These are phyloP conservation scores for Calonectris borealis DNA, from an alignment of 2,113 vertebrate genomes.

Conservation along the genomic window DNA sequence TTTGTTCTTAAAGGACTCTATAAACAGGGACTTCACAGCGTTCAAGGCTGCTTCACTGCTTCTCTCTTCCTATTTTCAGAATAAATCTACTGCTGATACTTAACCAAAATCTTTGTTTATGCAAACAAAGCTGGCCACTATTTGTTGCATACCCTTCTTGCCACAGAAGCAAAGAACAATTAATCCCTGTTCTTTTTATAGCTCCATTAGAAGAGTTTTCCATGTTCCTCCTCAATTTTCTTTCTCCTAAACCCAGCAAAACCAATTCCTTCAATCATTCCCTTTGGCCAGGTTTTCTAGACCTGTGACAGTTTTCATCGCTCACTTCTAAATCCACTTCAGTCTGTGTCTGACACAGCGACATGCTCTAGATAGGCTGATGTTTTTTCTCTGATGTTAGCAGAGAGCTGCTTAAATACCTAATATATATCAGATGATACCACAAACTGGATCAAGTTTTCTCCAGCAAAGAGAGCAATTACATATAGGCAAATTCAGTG, in stretches of 20 bases:
- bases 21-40: not conserved
- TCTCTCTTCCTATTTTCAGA: not conserved
- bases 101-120: conserved; percentile 13
- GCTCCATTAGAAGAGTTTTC: not conserved
- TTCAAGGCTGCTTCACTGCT: not conserved
- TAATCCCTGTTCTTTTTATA: not conserved
- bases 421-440: not conserved
- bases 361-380: not conserved
- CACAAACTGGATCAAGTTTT: not conserved
- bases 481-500: not conserved
- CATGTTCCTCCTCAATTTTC: not conserved
- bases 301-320: not conserved
- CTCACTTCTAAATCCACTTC: not conserved
- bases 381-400: not conserved
- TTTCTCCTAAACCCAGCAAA: not conserved
- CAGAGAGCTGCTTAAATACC: not conserved
- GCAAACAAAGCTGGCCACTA: not conserved
- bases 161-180: not conserved
- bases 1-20: not conserved
- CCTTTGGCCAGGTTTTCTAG: not conserved
- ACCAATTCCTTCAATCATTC: not conserved
- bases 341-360: not conserved
- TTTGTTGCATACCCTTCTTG: not conserved
- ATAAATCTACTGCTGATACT: conserved; percentile 1
- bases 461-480: not conserved